Conservation (phyloP, 2,888 invertebrate genomes). For the Furcula furcula region DNA sequence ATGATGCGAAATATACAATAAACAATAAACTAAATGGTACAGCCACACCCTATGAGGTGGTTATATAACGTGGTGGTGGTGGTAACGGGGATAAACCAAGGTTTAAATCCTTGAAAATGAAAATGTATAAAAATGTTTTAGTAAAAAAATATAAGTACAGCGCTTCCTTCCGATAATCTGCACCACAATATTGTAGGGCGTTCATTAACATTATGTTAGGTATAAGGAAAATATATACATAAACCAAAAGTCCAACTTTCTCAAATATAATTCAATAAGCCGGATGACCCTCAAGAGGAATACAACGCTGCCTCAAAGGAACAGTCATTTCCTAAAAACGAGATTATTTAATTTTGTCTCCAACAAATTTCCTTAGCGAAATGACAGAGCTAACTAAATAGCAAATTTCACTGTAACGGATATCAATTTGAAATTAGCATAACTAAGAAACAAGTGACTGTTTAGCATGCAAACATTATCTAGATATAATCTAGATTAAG, state of each 20-base stretch:
- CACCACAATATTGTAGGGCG: neutral
- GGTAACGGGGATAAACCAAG: too few species aligned
- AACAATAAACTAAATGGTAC: too few species aligned
- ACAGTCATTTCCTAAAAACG: slow-evolving; percentile 10
- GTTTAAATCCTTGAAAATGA: too few species aligned
- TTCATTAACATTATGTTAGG: neutral
- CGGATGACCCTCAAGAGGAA: slow-evolving; percentile 2
- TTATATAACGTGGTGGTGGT: too few species aligned
- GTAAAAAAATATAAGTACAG: neutral
- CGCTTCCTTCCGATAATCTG: neutral
- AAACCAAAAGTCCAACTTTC: slow-evolving; percentile 1
- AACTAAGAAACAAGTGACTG: neutral
- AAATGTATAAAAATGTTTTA: too few species aligned
- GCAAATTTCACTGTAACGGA: too few species aligned
- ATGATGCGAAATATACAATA: too few species aligned
- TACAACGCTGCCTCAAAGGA: slow-evolving; percentile 9
- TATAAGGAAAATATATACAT: neutral
- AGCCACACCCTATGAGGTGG: too few species aligned
- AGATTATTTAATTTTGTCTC: slow-evolving; percentile 5
- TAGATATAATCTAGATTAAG: too few species aligned
- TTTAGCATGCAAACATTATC: slow-evolving; percentile 7
- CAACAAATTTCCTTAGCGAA: neutral
- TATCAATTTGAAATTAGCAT: too few species aligned
- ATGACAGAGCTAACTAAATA: too few species aligned
- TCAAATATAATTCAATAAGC: slow-evolving; percentile 20